These are phyloP conservation scores for Engraulis encrasicolus DNA, from an alignment of 2,113 vertebrate genomes.

Conservation along the genomic window DNA sequence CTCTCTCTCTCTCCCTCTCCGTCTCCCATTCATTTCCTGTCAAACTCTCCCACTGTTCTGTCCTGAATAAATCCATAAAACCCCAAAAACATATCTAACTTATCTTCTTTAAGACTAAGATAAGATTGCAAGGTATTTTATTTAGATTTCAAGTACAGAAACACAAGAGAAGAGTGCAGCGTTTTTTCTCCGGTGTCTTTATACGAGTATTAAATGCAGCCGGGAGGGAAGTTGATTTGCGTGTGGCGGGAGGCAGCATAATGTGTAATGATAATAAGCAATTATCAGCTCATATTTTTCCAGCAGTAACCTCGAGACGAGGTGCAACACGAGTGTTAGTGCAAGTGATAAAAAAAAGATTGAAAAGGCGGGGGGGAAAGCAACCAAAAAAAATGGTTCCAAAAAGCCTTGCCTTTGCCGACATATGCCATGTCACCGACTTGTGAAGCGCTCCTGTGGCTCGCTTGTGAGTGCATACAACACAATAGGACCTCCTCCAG, in stretches of 20 bases:
- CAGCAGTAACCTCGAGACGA: slow-evolving; percentile 69
- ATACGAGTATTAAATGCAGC: slow-evolving; percentile 84
- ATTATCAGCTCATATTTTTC: slow-evolving; percentile 92
- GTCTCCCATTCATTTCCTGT: no score
- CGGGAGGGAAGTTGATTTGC: slow-evolving; percentile 78
- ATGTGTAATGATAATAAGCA: slow-evolving; percentile 92
- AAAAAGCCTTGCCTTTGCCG: slow-evolving; percentile 38
- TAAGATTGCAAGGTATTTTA: no score
- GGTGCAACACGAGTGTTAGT: slow-evolving; percentile 62
- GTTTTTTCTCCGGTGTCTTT: slow-evolving; percentile 53
- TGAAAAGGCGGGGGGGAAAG: no score
- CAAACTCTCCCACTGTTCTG: no score
- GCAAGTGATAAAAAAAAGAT: slow-evolving; percentile 52
- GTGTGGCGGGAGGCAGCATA: slow-evolving; percentile 85
- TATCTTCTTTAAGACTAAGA: no score
- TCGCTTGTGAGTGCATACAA: slow-evolving; percentile 51
- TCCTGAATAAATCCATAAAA: no score
- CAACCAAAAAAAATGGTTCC: slow-evolving; percentile 33
- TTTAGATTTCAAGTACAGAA: no score
- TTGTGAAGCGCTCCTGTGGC: slow-evolving; percentile 54
- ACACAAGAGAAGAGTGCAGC: not conserved
- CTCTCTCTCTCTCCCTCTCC: no score
- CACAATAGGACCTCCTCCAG: slow-evolving; percentile 43
- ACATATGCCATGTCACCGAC: slow-evolving; percentile 45
- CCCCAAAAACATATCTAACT: no score